Conservation (phyloP, 1,140 invertebrate species). For the Drosophila dunni region DNA sequence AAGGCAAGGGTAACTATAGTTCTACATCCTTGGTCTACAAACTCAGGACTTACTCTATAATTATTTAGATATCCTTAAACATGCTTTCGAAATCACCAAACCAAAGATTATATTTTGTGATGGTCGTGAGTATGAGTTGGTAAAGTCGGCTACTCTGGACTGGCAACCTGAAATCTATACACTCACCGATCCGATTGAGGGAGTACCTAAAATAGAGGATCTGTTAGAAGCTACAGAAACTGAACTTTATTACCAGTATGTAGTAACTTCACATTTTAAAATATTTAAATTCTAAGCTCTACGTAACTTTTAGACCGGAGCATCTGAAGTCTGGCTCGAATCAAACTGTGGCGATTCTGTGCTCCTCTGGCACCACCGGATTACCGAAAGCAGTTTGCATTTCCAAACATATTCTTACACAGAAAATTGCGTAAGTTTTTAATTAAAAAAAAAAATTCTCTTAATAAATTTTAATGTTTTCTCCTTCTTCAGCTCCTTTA, state of each 20-base stretch:
- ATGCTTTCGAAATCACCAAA: slow-evolving; percentile 68
- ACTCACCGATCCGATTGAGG: slow-evolving; percentile 56
- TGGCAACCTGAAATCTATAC: slow-evolving; percentile 73
- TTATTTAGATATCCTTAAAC: slow-evolving; percentile 54
- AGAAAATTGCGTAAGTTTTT: slow-evolving; percentile 53
- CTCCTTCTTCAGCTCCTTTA: slow-evolving; percentile 55
- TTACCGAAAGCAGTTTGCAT: slow-evolving; percentile 91
- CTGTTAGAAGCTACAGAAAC: slow-evolving; percentile 60
- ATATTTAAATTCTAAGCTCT: too few species aligned
- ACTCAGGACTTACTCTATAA: background rate
- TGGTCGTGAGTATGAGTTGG: slow-evolving; percentile 65
- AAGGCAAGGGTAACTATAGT: slow-evolving; percentile 57
- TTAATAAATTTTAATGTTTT: too few species aligned
- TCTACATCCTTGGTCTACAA: background rate
- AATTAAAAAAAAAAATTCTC: background rate
- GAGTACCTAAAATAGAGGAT: slow-evolving; percentile 61
- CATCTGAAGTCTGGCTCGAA: slow-evolving; percentile 53
- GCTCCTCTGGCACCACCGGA: slow-evolving; percentile 91
- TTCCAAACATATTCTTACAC: slow-evolving; percentile 85
- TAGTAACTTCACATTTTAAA: background rate
- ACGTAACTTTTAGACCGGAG: slow-evolving; percentile 50
- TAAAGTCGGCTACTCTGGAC: slow-evolving; percentile 47
- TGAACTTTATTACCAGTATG: slow-evolving; percentile 71
- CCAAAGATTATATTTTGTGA: slow-evolving; percentile 75
- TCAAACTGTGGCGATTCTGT: slow-evolving; percentile 82